Evolutionary conservation across 2,888 invertebrate genomes (phyloP).

Genomic region (Xanthorhoe spadicearia): DNA sequence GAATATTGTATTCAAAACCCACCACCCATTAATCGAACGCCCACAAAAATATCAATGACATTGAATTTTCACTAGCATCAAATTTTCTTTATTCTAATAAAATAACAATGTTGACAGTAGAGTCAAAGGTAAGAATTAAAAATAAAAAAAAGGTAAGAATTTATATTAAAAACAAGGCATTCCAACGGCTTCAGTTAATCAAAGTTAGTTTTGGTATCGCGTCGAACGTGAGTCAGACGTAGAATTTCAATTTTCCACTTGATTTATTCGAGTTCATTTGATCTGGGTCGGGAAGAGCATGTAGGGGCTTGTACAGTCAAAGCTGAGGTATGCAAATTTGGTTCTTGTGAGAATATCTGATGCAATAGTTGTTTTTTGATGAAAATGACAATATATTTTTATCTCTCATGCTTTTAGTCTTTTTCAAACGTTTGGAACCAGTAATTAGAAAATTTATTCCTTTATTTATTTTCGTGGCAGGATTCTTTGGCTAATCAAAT

Average conservation of each 20-base stretch:
- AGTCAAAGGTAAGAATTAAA: no score
- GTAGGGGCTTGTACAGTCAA: constrained; percentile 29
- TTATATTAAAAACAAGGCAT: constrained; percentile 38
- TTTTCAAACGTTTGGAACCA: no score
- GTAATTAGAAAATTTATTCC: no score
- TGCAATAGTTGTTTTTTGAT: not conserved
- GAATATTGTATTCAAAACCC: no score
- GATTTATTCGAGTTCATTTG: constrained; percentile 72
- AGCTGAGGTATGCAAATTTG: constrained; percentile 18
- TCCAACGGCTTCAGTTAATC: constrained; percentile 62
- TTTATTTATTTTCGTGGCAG: no score
- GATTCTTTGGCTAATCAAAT: no score
- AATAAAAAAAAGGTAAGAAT: constrained; percentile 40
- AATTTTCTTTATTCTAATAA: not conserved
- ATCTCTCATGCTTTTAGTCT: no score
- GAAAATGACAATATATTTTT: not conserved
- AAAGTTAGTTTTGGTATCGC: constrained; percentile 64
- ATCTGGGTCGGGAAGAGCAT: constrained; percentile 50
- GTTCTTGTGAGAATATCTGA: constrained; percentile 17
- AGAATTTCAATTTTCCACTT: constrained; percentile 78
- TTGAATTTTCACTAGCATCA: no score
- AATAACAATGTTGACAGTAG: not conserved
- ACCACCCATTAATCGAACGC: not conserved
- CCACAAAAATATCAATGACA: not conserved
- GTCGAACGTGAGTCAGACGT: constrained; percentile 44